phyloP scores from a whole-genome alignment of 1,140 invertebrate genomes.

The Probaryconus sp. region DNA sequence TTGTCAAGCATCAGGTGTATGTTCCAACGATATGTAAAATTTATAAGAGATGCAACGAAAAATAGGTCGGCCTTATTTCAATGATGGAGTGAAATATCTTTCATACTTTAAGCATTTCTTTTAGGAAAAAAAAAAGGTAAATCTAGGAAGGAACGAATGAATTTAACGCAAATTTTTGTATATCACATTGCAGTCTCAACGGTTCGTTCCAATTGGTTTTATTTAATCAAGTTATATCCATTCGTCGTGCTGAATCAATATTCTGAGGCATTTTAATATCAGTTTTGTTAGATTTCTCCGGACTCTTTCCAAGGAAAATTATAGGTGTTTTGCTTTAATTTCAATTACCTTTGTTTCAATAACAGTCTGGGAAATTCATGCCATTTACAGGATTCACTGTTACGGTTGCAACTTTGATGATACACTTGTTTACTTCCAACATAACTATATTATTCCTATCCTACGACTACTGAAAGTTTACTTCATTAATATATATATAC shows the following conservation, averaged over 20 bases:
- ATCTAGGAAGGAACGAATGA: not conserved
- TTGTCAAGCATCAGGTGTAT: slow-evolving; percentile 3
- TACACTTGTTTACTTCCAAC: too few relatives aligned
- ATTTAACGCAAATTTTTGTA: not conserved
- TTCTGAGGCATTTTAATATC: slow-evolving; percentile 5
- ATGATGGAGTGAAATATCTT: slow-evolving; percentile 17
- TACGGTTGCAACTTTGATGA: too few relatives aligned
- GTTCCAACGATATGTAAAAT: slow-evolving; percentile 11
- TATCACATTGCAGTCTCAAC: slow-evolving; percentile 4
- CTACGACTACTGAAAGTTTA: too few relatives aligned
- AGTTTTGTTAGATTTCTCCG: not conserved
- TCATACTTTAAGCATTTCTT: slow-evolving; percentile 1
- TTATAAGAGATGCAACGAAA: slow-evolving; percentile 4
- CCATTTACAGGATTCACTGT: too few relatives aligned
- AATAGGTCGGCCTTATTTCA: slow-evolving; percentile 23
- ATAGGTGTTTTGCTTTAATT: not conserved
- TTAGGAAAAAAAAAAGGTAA: not conserved
- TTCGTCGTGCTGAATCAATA: slow-evolving; percentile 11
- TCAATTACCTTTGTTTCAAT: not conserved
- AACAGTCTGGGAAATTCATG: too few relatives aligned
- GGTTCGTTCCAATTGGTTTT: slow-evolving; percentile 19
- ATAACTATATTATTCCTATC: too few relatives aligned
- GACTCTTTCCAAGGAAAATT: too few relatives aligned
- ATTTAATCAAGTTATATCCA: slow-evolving; percentile 34
- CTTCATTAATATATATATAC: too few relatives aligned